Conservation (phyloP, 2,797 vertebrate genomes). For the Holocentrus rufus region DNA sequence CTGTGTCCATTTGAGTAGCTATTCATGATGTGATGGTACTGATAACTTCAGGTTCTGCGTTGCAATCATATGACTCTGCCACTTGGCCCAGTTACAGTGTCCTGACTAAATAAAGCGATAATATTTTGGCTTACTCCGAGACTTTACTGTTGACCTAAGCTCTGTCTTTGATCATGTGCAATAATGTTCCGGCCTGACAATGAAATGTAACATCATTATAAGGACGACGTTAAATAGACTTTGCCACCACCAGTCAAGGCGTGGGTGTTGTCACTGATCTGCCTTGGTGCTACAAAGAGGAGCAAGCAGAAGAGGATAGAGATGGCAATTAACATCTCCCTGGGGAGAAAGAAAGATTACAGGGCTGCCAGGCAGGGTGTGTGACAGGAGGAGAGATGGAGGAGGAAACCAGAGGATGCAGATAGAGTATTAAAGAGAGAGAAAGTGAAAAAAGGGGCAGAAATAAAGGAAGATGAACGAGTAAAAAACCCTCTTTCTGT, state of each 20-base stretch:
- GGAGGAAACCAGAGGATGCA: slow-evolving; percentile 2
- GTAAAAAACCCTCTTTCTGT: background rate
- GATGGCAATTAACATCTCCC: slow-evolving; percentile 61
- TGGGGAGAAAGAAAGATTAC: slow-evolving; percentile 55
- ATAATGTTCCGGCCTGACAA: background rate
- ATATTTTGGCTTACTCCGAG: background rate
- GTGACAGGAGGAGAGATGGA: background rate
- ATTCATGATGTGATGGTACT: background rate
- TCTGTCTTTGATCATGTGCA: background rate
- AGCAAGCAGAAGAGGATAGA: slow-evolving; percentile 38
- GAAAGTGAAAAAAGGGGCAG: background rate
- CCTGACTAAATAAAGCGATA: background rate
- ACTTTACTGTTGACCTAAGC: background rate
- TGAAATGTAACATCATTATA: slow-evolving; percentile 10
- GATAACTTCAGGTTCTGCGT: background rate
- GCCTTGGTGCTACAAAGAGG: slow-evolving; percentile 38
- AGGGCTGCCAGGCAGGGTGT: slow-evolving; percentile 30
- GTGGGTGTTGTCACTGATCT: slow-evolving; percentile 48
- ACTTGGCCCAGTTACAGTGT: no score
- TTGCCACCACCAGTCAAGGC: background rate
- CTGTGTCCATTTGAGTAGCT: background rate
- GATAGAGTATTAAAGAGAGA: slow-evolving; percentile 1
- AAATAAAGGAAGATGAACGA: background rate
- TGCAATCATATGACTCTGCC: background rate
- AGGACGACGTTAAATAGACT: slow-evolving; percentile 4